Evolutionary conservation across 2,888 invertebrate species (phyloP).

Genomic region (Camponotus fellah): DNA sequence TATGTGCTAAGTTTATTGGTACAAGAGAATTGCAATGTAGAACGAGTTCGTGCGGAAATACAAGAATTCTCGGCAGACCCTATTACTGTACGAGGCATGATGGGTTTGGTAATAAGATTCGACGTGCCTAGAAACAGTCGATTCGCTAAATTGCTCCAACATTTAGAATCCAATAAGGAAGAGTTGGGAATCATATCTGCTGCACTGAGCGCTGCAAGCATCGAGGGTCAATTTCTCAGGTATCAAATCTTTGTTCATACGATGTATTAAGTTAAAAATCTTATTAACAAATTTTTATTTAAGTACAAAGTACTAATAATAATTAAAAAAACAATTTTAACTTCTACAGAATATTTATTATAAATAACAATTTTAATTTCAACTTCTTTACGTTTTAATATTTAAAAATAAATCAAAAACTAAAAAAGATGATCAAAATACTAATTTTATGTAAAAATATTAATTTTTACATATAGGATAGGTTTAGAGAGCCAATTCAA

Average conservation of each 20-base stretch:
- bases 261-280: neutral
- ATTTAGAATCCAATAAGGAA: constrained; percentile 60
- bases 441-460: constrained; percentile 3
- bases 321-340: neutral
- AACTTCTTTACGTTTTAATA: neutral
- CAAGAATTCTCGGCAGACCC: constrained; percentile 62
- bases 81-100: constrained; percentile 60
- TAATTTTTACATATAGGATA: constrained; percentile 65
- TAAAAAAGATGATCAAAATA: neutral
- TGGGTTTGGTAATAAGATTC: constrained; percentile 67
- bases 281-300: neutral
- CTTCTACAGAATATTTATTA: neutral
- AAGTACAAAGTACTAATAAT: neutral
- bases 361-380: neutral
- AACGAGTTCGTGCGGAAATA: constrained; percentile 50
- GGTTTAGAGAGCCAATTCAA: constrained; percentile 66
- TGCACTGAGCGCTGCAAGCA: constrained; percentile 64
- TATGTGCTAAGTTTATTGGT: constrained; percentile 61
- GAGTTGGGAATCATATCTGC: constrained; percentile 61
- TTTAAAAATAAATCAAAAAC: constrained; percentile 1
- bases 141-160: constrained; percentile 71
- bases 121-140: constrained; percentile 58
- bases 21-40: constrained; percentile 57
- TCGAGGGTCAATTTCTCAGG: constrained; percentile 71
- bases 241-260: constrained; percentile 11